Evolutionary conservation across 2,797 vertebrate species (phyloP), one percentile per base, ranked within the genome.

Genomic region (Pangasius djambal): DNA sequence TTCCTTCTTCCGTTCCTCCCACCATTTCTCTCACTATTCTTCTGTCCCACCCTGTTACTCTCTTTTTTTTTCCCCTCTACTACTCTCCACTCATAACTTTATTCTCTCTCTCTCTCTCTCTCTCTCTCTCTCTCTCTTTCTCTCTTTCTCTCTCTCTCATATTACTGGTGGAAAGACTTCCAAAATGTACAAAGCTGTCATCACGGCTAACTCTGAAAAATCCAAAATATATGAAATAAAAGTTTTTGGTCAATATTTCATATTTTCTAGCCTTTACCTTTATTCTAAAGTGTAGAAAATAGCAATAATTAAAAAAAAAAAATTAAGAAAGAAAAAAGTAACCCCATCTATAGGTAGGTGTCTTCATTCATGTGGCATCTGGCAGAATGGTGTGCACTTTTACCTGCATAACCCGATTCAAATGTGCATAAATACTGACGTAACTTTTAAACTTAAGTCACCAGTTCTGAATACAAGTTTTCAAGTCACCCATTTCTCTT

Each of bases 1-100:
- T 90, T 90, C 93, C 92, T 91, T 91, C 93, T 93, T 94, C 92
- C 92, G 92, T 92, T 89, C 67, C 89, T 94, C 93, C 89, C 88
- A 88, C 88, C 87, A 67, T 65, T 67, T 77, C 75, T 88, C 59
- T 88, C 74, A 34, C 63, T 50, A 85, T 82, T 89, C 86, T 88
- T 78, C 57, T 69, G 82, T 89, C 89, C 79, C 86, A 61, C 72
- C 37, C 48, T 40, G 28, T 67, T 90, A 69, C 37, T 83, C 78
- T 74, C 48, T 28, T 52, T 44, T 90, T 59, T 84, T 44, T 90
- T 59, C 81, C 40, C 89, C 74, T 83, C 67, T 40, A 67, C 75
- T 61, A 83, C 67, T 72, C 81, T 34, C 63, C 85, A 52, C 65
- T 52, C 40, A 34, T 85, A 69, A 85, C 83, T 85, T 69, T 85